These are phyloP conservation scores for Muscina levida DNA, from an alignment of 2,888 invertebrate species.

Conservation along the genomic window DNA sequence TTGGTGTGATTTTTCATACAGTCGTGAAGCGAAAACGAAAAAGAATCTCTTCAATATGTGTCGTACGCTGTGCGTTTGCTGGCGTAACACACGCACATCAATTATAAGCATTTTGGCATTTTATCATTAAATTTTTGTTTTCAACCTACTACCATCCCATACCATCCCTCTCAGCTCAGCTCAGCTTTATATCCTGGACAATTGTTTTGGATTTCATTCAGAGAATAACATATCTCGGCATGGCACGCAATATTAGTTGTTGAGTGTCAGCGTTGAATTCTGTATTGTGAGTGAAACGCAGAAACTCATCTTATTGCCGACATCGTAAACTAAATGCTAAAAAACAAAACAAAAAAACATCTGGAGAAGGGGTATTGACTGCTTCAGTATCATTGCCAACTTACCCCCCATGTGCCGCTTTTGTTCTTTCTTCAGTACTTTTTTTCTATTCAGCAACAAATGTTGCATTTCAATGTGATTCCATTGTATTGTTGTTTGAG, in stretches of 20 bases:
- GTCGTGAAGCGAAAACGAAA: not conserved
- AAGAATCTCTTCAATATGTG: not conserved
- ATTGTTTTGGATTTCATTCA: conserved; percentile 62
- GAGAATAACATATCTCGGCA: conserved; percentile 61
- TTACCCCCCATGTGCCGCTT: conserved; percentile 34
- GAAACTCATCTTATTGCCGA: not conserved
- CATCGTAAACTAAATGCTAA: too few relatives aligned
- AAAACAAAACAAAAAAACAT: too few relatives aligned
- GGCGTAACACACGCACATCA: conserved; percentile 57
- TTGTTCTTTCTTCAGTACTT: conserved; percentile 10
- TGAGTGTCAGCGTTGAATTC: conserved; percentile 61
- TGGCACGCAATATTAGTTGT: conserved; percentile 65
- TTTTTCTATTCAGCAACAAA: conserved; percentile 11
- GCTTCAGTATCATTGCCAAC: conserved; percentile 18
- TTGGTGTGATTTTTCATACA: conserved; percentile 63
- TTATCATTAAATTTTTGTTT: conserved; percentile 60
- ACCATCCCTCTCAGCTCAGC: too few relatives aligned
- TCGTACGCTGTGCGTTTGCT: conserved; percentile 40
- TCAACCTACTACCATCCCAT: not conserved
- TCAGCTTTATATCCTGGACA: conserved; percentile 49
- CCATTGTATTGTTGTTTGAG: conserved; percentile 16
- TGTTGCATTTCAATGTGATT: conserved; percentile 41
- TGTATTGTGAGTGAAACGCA: conserved; percentile 16
- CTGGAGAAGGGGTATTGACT: not conserved
- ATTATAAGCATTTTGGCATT: conserved; percentile 61